phyloP scores from a whole-genome alignment of 2,113 vertebrate species.

The Eretmochelys imbricata region DNA sequence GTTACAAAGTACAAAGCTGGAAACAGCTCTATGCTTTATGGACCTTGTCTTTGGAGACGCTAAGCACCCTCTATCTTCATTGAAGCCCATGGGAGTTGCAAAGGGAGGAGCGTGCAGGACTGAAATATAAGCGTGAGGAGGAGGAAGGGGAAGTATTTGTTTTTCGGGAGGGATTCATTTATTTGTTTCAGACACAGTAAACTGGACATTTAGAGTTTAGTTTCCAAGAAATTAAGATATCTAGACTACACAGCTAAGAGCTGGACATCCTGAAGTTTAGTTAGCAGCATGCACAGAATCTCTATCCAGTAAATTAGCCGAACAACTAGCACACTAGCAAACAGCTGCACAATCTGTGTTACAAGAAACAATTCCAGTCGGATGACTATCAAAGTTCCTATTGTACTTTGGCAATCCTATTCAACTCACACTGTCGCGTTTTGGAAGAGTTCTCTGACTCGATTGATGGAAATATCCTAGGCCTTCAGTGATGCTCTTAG shows the following conservation, averaged over 20 bases:
- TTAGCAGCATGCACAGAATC: neutral
- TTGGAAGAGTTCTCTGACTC: neutral
- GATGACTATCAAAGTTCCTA: neutral
- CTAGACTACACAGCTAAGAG: neutral
- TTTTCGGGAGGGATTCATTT: neutral
- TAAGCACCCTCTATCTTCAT: neutral
- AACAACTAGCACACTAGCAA: neutral
- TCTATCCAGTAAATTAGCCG: neutral
- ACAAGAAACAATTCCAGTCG: fast-evolving
- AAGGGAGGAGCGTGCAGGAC: neutral
- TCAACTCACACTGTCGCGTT: fast-evolving
- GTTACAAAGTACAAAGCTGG: neutral
- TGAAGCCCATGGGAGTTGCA: neutral
- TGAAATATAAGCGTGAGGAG: neutral
- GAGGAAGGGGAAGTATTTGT: neutral
- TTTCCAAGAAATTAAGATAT: neutral
- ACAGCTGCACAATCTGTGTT: neutral
- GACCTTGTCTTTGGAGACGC: neutral
- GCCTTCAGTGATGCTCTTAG: fast-evolving
- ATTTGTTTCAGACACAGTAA: neutral
- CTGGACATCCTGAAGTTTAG: neutral
- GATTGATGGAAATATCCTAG: neutral
- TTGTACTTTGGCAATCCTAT: neutral
- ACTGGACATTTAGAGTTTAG: neutral
- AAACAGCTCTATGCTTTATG: neutral